Evolutionary conservation across 2,888 invertebrate species (phyloP), one percentile per base, ranked within the genome.

Genomic region (Melinaea menophilus): DNA sequence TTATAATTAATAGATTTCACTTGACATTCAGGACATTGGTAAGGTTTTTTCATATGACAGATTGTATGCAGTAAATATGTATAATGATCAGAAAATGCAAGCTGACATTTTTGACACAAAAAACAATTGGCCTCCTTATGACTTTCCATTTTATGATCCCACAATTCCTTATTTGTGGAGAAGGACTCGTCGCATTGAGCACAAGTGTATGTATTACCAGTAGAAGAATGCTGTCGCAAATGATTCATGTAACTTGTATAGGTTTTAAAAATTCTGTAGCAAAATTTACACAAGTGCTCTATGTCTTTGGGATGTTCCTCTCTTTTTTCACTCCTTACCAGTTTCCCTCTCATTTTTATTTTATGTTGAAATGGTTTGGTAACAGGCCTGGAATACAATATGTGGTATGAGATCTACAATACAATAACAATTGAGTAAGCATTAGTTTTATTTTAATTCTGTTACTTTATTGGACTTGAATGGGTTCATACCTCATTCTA

Each of bases 91-190:
- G 62, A 62, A 47, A 65, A 65, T 7, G 65, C 65, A 4, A 45
- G 37, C 9, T 65, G 55, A n/a, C 65, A 65, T 41, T 54, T 59
- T n/a, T 13, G 51, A 37, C 65, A 65, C 12, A 62, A 51, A 48
- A 56, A 62, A 45, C 61, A 56, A 41, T 37, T 60, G 41, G 56
- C 59, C 9, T 65, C 57, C 11, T 56, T 57, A 31, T 65, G 59
- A 34, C 3, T 57, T 22, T 35, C 7, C 9, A 55, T 7, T 51
- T 51, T 62, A 31, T 65, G 65, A 4, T 59, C 37, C 3, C 58
- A 35, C 4, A 65, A 51, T 11, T 57, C 11, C 5, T 41, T n/a
- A 22, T 65, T 65, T 1, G 59, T 62, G 5, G 45, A 11, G 34
- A 65, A 65, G n/a, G 11, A 12, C 2, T 62, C 59, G 31, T 62